A percentile compares a stretch with the other conserved stretches of the same genome.
Evolutionary conservation across 2,113 vertebrate genomes (phyloP).

Genomic region (Podiceps cristatus): DNA sequence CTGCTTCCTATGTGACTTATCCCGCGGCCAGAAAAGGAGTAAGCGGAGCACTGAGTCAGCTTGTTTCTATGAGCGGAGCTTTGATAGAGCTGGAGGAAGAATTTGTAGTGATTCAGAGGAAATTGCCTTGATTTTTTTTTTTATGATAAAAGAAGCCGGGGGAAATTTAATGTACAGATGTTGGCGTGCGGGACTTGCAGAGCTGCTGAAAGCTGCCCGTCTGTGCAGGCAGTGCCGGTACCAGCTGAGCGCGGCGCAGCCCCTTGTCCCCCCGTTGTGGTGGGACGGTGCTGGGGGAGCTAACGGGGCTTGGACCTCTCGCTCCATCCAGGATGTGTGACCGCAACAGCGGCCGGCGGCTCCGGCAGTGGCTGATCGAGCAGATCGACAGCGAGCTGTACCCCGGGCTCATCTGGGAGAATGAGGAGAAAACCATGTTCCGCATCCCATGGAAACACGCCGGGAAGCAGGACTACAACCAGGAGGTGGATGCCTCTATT

Average conservation of each 20-base stretch:
- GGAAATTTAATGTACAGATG: rapidly evolving
- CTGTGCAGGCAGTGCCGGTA: rapidly evolving
- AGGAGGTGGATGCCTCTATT: slow-evolving; percentile 96
- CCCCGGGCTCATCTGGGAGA: slow-evolving; percentile 92
- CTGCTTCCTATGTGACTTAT: neutral
- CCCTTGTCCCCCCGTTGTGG: rapidly evolving
- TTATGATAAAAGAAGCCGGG: neutral
- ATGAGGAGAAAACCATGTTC: slow-evolving; percentile 89
- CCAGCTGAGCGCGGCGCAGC: rapidly evolving
- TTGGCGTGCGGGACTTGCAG: rapidly evolving
- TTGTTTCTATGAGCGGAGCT: neutral
- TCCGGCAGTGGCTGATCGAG: slow-evolving; percentile 96
- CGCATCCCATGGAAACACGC: slow-evolving; percentile 99
- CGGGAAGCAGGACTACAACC: slow-evolving; percentile 97
- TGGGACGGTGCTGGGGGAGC: rapidly evolving
- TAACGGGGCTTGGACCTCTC: rapidly evolving
- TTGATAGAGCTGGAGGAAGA: neutral
- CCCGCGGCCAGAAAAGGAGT: neutral
- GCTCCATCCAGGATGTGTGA: slow-evolving; percentile 80
- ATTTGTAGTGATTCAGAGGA: neutral
- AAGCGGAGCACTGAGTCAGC: neutral
- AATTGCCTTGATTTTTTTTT: neutral
- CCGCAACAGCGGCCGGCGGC: slow-evolving; percentile 85
- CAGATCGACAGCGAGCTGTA: slow-evolving; percentile 92
- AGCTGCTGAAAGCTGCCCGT: neutral